Evolutionary conservation across 2,113 vertebrate species (phyloP), one percentile per base, ranked within the genome.

Genomic region (Saguinus imperator): DNA sequence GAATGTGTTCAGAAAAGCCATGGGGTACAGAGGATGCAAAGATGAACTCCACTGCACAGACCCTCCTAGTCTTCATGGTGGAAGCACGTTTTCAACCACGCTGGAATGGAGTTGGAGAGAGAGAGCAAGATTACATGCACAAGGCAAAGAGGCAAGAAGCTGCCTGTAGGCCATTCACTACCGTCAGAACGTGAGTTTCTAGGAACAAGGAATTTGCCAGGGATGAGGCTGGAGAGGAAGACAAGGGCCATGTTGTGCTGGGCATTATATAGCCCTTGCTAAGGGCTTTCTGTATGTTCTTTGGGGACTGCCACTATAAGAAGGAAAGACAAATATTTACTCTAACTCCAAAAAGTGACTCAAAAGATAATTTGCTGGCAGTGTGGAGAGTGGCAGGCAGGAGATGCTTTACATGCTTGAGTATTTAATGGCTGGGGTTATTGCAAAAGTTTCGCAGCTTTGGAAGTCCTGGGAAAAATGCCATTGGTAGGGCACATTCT

Each of bases 81-180:
- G 9, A 70, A 8, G 57, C 0, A 0, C 2, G 18, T 0, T 5
- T 1, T 5, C 5, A 70, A 16, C 10, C 14, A 23, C 1, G 18
- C 3, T 32, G 29, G n/a, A 40, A 58, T 1, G 17, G 35, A 27
- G 10, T 4, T 25, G 6, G 86, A 45, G 29, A 45, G 6, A 25
- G 6, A 25, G 0, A 21, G 29, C 12, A 8, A 27, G 43, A 6
- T 4, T 1, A 9, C 11, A 11, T 17, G 48, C 2, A 5, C 6
- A 0, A 32, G 58, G 40, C 37, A 18, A 1, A 45, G 23, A 40
- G 14, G 6, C 1, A 0, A 0, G 11, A 18, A 20, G 4, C 27
- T 12, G 25, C 21, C 66, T 2, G 2, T 3, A 17, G 35, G 50
- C 8, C 2, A 13, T 7, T 32, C 13, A 0, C 13, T 20, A 0